Percentiles rank a stretch among this genome's conserved stretches.
Conservation (phyloP, 2,113 vertebrate genomes). For the Actinemys pallida region DNA sequence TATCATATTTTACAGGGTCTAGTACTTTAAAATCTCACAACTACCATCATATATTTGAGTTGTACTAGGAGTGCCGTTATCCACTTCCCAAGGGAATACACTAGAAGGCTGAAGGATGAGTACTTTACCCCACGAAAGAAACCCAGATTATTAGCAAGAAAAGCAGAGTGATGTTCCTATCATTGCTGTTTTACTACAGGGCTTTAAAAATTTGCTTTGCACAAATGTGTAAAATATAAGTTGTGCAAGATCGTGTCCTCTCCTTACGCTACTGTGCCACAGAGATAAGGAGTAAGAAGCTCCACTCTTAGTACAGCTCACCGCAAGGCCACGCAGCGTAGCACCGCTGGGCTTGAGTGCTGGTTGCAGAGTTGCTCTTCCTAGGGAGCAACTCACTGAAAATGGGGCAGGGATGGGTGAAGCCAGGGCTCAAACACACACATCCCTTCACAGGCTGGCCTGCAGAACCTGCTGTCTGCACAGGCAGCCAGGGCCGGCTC, state of each 20-base stretch:
- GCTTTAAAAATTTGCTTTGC: not conserved
- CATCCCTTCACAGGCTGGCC: not conserved
- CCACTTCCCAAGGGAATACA: not conserved
- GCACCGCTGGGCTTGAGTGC: slow-evolving; percentile 7
- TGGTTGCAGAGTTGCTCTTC: not conserved
- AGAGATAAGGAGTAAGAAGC: not conserved
- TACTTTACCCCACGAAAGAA: not conserved
- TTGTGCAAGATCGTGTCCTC: not conserved
- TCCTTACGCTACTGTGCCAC: not conserved
- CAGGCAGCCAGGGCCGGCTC: too few relatives aligned
- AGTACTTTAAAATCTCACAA: slow-evolving; percentile 7
- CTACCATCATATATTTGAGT: not conserved
- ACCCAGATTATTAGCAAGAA: not conserved
- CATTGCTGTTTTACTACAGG: not conserved
- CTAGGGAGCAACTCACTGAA: not conserved
- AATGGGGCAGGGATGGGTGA: not conserved
- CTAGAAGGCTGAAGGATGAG: not conserved
- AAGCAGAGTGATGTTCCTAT: not conserved
- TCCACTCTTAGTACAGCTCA: not conserved
- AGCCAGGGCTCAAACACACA: not conserved
- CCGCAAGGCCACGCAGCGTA: not conserved
- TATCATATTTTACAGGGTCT: not conserved
- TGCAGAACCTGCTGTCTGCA: fast-evolving
- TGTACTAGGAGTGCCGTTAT: not conserved
- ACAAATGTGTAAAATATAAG: not conserved